phyloP scores from a whole-genome alignment of 2,888 invertebrate genomes.

The Cheilosia impressa region DNA sequence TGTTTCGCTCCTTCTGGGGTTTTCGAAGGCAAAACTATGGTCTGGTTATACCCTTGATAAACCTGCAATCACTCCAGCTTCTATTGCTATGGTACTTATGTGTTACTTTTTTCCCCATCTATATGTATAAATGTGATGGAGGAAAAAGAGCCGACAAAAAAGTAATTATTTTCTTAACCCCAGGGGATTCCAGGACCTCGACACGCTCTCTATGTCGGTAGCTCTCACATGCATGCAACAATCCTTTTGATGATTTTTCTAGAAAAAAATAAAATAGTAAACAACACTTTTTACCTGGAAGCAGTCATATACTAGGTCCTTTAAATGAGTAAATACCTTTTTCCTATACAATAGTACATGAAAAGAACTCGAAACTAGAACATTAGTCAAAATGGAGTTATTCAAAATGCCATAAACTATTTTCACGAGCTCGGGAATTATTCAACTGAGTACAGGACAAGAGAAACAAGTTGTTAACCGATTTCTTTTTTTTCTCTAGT shows the following conservation, averaged over 20 bases:
- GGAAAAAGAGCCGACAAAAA: constrained; percentile 57
- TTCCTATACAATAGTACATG: not conserved
- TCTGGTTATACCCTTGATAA: constrained; percentile 12
- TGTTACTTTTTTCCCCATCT: constrained; percentile 46
- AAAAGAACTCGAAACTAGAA: not conserved
- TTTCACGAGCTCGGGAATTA: too few relatives aligned
- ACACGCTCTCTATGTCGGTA: not conserved
- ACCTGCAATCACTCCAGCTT: constrained; percentile 5
- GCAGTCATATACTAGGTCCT: constrained; percentile 4
- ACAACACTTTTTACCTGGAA: constrained; percentile 39
- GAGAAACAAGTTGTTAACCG: too few relatives aligned
- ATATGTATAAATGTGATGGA: constrained; percentile 53
- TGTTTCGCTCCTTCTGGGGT: not conserved
- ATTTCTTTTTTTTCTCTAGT: too few relatives aligned
- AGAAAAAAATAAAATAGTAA: constrained; percentile 8
- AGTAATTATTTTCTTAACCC: constrained; percentile 70
- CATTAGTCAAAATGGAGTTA: too few relatives aligned
- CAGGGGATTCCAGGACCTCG: constrained; percentile 43
- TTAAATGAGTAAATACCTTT: not conserved
- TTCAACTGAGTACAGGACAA: too few relatives aligned
- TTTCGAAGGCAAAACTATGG: not conserved
- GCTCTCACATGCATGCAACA: constrained; percentile 29
- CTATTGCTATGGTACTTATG: not conserved
- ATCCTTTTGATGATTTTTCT: constrained; percentile 19
- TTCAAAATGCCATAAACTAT: too few relatives aligned